Percentiles rank a stretch among this genome's conserved stretches.
Evolutionary conservation across 2,888 invertebrate genomes (phyloP).

Genomic region (Neocrepidodera transversa): DNA sequence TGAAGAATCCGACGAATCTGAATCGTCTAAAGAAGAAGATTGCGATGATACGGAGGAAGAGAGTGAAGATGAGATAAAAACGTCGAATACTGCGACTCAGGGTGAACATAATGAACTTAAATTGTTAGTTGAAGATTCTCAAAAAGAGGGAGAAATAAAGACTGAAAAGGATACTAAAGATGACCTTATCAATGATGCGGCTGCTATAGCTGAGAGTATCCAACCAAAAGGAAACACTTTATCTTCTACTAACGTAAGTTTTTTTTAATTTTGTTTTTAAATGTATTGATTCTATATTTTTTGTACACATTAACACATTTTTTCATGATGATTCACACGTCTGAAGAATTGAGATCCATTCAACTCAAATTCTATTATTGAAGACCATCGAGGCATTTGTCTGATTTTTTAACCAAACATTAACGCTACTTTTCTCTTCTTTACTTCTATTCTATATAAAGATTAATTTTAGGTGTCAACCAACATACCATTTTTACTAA

Average conservation of each 20-base stretch:
- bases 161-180: constrained; percentile 65
- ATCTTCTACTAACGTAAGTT: constrained; percentile 84
- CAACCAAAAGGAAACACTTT: constrained; percentile 98
- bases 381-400: constrained; percentile 53
- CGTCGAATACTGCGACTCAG: constrained; percentile 49
- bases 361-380: constrained; percentile 45
- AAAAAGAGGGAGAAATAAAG: constrained; percentile 53
- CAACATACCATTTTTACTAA: constrained; percentile 90
- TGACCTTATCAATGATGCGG: constrained; percentile 88
- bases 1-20: constrained; percentile 69
- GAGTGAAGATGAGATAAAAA: constrained; percentile 45
- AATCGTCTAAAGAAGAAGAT: constrained; percentile 49
- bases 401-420: constrained; percentile 37
- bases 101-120: constrained; percentile 62
- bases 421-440: neutral
- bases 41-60: constrained; percentile 52
- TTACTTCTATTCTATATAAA: neutral
- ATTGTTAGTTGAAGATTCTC: constrained; percentile 64
- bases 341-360: constrained; percentile 51
- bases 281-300: neutral
- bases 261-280: constrained; percentile 51
- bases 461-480: constrained; percentile 74
- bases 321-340: constrained; percentile 38
- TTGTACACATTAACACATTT: neutral
- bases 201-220: constrained; percentile 92